phyloP scores from a whole-genome alignment of 2,888 invertebrate species.

The Dione vanillae region DNA sequence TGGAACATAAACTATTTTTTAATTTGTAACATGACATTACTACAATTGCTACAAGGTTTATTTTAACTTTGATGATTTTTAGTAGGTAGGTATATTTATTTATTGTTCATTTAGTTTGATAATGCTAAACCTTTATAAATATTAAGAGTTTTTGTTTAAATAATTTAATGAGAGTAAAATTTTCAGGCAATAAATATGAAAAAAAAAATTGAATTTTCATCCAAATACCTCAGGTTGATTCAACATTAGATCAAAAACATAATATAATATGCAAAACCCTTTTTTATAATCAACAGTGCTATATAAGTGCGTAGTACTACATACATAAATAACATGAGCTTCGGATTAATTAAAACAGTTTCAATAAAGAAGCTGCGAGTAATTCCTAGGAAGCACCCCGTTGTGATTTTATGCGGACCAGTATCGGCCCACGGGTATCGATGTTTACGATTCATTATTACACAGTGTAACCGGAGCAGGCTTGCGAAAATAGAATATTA shows the following conservation, averaged over 20 bases:
- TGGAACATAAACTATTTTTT: not conserved
- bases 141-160: too few species aligned
- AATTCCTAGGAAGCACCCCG: slow-evolving; percentile 63
- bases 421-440: slow-evolving; percentile 37
- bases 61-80: not conserved
- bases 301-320: slow-evolving; percentile 2
- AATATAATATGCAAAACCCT: slow-evolving; percentile 23
- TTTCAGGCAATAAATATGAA: not conserved
- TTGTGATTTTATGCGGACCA: slow-evolving; percentile 60
- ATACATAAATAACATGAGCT: slow-evolving; percentile 52
- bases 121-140: not conserved
- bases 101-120: not conserved
- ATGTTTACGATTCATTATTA: slow-evolving; percentile 46
- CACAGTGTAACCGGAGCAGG: slow-evolving; percentile 30
- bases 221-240: not conserved
- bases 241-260: not conserved
- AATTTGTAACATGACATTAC: not conserved
- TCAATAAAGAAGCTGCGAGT: slow-evolving; percentile 62
- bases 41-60: not conserved
- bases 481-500: slow-evolving; percentile 15
- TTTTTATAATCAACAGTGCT: slow-evolving; percentile 26
- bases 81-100: not conserved
- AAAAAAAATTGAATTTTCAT: not conserved
- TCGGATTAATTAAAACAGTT: slow-evolving; percentile 70
- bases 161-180: too few species aligned